Base-by-base conservation (phyloP, 2,113 vertebrate genomes). In the Phycodurus eques region DNA sequence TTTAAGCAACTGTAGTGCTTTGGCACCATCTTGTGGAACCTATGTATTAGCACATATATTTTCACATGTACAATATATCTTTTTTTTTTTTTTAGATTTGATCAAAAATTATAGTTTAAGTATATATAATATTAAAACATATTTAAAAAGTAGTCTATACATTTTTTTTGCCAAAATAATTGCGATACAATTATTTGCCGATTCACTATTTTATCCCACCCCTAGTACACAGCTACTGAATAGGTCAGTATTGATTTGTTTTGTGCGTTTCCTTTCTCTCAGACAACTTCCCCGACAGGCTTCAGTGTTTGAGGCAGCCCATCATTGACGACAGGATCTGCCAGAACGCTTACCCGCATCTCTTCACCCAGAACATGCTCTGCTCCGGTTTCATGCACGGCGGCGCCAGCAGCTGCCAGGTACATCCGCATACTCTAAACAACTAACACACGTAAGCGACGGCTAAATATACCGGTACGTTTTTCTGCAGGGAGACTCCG, bases 291-390 rank as follows among this genome's bases (percentile, higher is more conserved):
- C 95, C 95, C 0, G 90, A 93, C 4, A 42, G 70, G 0, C 73
- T 96, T 79, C 94, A 94, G 85, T 95, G 95, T 78, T 81, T 96
- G 83, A 2, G 90, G 0, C 94, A 93, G 64, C 95, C 95, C 0
- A 83, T 96, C 27, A 91, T 96, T 54, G 78, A 89, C 0, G 51
- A 90, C 12, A n/a, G 64, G 0, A 42, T 84, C 1, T 96, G 95
- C 73, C 46, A 10, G 33, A 46, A 61, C 0, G n/a, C 94, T 10
- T 96, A 96, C 79, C 91, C 93, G 27, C 81, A 90, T 0, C 0
- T 92, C 66, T 89, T 96, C 68, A 96, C 94, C 0, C 0, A 39
- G 0, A 97, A 93, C 92, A 95, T 95, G 94, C 19, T 95, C 2
- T 96, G 95, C 20, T 80, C 92, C 0, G 96, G 95, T 69, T 95